Base-by-base conservation (phyloP, 2,888 invertebrate genomes). In the Chalcis sispes region DNA sequence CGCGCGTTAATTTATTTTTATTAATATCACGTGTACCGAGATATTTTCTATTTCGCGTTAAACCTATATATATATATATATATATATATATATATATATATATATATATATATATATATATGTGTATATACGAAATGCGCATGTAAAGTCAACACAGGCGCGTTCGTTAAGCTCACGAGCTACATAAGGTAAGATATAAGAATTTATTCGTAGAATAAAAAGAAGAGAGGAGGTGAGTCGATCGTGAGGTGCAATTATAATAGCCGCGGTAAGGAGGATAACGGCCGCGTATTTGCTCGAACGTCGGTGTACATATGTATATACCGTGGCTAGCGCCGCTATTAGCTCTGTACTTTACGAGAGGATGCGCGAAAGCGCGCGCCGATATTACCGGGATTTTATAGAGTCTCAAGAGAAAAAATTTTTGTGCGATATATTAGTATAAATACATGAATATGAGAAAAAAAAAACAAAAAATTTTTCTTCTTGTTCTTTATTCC, bases 221-320 rank as follows among this genome's bases (percentile, higher is more conserved):
- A 70, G 65, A 58, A 64, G 59, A 72, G 62, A 58, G 64, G 67
- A 20, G n/a, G 46, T 50, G 7, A 36, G 29, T 64, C 67, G 54
- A 76, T 76, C 67, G 65, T 48, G 54, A 67, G 72, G 32, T 32
- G 77, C 72, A 77, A 77, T 77, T 77, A 77, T 70, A 77, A 70
- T 64, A 27, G 66, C 54, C 23, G 46, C 25, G 56, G 48, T 59
- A 52, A 65, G 64, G 59, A 50, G 72, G 77, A 64, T 64, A 73
- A 77, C 36, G 69, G 59, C 72, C 76, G 2, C 48, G 52, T 66
- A 54, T 72, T 67, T 59, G 72, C 67, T 72, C 64, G 72, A 74
- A 61, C 59, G 50, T 15, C 36, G 36, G n/a, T n/a, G n/a, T n/a
- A n/a, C 54, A 25, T 13, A n/a, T 27, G 18, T 4, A 42, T n/a